Evolutionary conservation across 2,888 invertebrate genomes (phyloP).

Genomic region (Desoria tigrina): DNA sequence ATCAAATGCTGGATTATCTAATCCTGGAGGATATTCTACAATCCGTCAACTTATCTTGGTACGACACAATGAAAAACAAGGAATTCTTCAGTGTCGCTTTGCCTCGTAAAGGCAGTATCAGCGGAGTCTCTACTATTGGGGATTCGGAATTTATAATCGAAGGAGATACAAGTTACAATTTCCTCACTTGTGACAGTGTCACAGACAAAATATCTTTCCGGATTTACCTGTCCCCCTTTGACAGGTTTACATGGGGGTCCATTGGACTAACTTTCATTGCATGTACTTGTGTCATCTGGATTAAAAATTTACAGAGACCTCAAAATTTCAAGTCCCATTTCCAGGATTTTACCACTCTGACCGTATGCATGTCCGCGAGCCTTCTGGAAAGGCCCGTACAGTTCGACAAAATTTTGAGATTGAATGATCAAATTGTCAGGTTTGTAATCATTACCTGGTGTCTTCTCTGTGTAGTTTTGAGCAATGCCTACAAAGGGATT

Average conservation of each 20-base stretch:
- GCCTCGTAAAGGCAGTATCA: no score
- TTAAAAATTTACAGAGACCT: no score
- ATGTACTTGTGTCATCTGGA: neutral
- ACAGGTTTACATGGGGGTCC: neutral
- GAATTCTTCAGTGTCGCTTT: no score
- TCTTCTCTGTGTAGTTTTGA: neutral
- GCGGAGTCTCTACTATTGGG: no score
- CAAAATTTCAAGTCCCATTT: neutral
- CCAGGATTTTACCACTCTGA: no score
- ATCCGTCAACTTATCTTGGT: neutral
- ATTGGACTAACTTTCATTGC: neutral
- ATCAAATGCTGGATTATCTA: neutral
- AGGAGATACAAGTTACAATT: neutral
- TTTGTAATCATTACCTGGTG: neutral
- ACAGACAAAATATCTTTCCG: neutral
- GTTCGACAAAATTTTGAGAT: no score
- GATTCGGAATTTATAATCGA: neutral
- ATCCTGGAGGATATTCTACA: neutral
- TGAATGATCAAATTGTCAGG: neutral
- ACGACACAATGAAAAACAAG: no score
- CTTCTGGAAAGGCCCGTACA: neutral
- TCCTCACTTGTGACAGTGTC: constrained; percentile 4
- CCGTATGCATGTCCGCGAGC: no score
- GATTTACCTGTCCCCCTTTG: neutral
- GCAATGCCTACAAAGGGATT: neutral